Evolutionary conservation across 1,140 invertebrate genomes (phyloP), one percentile per base, ranked within the genome.

Genomic region (Drosophila aff.): DNA sequence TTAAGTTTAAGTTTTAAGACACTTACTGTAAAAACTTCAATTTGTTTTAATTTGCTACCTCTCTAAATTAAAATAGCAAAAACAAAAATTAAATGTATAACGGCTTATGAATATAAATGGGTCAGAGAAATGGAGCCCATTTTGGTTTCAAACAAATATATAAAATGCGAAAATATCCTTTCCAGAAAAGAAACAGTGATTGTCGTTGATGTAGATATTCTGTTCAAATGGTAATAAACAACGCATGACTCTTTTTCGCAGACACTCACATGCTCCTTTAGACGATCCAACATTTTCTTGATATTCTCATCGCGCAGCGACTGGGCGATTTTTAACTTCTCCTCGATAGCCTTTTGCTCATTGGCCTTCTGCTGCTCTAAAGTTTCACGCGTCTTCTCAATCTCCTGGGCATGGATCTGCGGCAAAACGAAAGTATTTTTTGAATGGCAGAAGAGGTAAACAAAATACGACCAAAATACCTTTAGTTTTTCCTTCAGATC

Each of bases 401-500:
- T 97, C 62, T 95, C 95, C 93, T 96, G 96, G 81, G 97, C 94
- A 94, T 97, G 95, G 82, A 96, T 94, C 93, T 94, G 57, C 26
- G 18, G 36, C 18, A 3, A 18, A 18, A n/a, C 4, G 23, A 7
- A n/a, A 21, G 16, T 11, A n/a, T 11, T 36, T 21, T 7, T 21
- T 23, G 26, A 16, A 8, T 40, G 4, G 1, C 7, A 26, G 21
- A 36, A 26, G 18, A 36, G 16, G 10, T 5, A 4, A 11, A 5
- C 95, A 95, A 91, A 0, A 11, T 3, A 31, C 21, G 11, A n/a
- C 1, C 16, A 95, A 97, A 97, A 18, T 95, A 97, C 97, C 94
- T 98, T 97, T 67, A 98, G 95, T 91, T 98, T 97, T 59, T 96
- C 96, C 91, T 97, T 97, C 86, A 98, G 93, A 86, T 97, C 97